Base-by-base conservation (phyloP, 2,113 vertebrate genomes). In the Ophthalmotilapia sp. region DNA sequence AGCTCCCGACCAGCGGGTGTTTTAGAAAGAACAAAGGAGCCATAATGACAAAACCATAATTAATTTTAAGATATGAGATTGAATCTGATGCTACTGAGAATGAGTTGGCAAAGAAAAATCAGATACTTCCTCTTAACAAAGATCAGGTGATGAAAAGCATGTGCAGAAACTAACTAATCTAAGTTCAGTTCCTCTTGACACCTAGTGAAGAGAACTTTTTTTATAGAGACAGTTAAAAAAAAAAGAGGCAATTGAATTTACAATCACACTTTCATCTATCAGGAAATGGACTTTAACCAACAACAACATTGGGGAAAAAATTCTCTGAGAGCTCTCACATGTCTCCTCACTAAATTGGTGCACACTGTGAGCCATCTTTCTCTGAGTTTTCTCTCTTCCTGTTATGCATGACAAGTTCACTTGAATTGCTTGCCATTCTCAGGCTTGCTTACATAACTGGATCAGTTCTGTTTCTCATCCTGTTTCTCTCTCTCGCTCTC, bases 371-470 rank as follows among this genome's bases (percentile, higher is more conserved):
- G 81, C 77, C 85, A 90, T 94, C 85, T 77, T 84, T 94, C 90
- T 85, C 73, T 53, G 81, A 84, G 84, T 89, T 92, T 90, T 89
- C 79, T 88, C 88, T 88, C 81, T 90, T 90, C 89, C 92, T 81
- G 86, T 94, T 93, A 88, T 91, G 92, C 94, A 91, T 88, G 93
- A 89, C 91, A 92, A 93, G 92, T 95, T 91, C 94, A 87, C 90
- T 89, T 75, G 85, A 91, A 93, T 84, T 31, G 65, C 86, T 94
- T 90, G 93, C 86, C 94, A 89, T 89, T 92, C 93, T 91, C 92
- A 94, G 86, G 91, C 93, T 86, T 87, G 73, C 87, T 96, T 96
- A 94, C 91, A 89, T 96, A 96, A 96, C 93, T 90, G 93, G 91
- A 93, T 94, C 90, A 91, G 86, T 83, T 84, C 89, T 79, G 51